Conservation (phyloP, 2,113 vertebrate genomes). For the Onychorhynchus coronatus region DNA sequence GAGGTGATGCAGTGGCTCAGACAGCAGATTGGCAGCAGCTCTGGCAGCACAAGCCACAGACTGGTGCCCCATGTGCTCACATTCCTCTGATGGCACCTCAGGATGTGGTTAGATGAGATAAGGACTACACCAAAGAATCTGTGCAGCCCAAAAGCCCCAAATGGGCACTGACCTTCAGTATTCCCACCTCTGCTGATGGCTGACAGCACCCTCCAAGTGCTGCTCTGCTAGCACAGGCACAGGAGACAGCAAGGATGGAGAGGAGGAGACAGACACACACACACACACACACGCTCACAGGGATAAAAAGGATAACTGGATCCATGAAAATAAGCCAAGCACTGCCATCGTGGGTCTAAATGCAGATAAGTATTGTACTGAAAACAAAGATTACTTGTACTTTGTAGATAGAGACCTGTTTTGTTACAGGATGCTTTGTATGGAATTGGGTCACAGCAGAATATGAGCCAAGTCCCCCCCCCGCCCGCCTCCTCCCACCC, state of each 20-base stretch:
- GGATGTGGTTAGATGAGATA: fast-evolving
- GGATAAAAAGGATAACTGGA: conserved; percentile 65
- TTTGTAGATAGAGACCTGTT: conserved; percentile 71
- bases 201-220: neutral
- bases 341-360: conserved; percentile 59
- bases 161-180: neutral
- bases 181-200: neutral
- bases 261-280: conserved; percentile 11
- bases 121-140: neutral
- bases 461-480: conserved; percentile 47
- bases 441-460: conserved; percentile 72
- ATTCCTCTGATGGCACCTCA: neutral
- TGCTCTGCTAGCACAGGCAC: neutral
- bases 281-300: neutral
- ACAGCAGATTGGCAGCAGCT: neutral
- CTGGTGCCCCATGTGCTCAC: neutral
- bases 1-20: neutral
- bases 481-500: neutral
- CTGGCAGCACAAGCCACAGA: neutral
- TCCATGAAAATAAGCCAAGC: conserved; percentile 62
- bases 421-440: conserved; percentile 74
- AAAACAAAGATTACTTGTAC: conserved; percentile 73
- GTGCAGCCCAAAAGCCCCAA: neutral
- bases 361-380: conserved; percentile 74
- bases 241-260: neutral